Evolutionary conservation across 2,888 invertebrate species (phyloP).

Genomic region (Pristionchus japonicus): DNA sequence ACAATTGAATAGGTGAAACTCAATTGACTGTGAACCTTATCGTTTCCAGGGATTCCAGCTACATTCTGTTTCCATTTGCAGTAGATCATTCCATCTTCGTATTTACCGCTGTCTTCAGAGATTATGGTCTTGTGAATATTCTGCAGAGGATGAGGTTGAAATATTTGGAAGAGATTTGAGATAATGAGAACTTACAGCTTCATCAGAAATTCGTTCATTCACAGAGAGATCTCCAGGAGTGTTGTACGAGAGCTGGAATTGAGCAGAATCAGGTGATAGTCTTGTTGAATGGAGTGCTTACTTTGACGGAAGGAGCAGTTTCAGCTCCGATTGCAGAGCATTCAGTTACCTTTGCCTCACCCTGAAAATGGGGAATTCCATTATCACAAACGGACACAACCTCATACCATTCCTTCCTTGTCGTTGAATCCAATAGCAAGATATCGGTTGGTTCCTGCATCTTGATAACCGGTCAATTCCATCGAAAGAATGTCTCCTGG

Average conservation of each 20-base stretch:
- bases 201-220: background rate
- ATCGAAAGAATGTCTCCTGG: background rate
- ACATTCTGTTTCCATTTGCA: conserved; percentile 39
- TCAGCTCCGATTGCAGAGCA: conserved; percentile 56
- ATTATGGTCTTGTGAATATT: background rate
- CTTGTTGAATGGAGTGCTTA: background rate
- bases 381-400: background rate
- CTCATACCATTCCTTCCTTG: conserved; percentile 10
- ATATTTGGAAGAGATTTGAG: background rate
- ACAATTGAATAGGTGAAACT: background rate
- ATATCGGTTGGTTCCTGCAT: background rate
- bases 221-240: background rate
- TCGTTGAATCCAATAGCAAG: conserved; percentile 4
- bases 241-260: background rate
- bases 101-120: background rate
- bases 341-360: conserved; percentile 51
- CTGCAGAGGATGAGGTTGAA: background rate
- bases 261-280: background rate
- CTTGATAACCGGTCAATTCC: conserved; percentile 21
- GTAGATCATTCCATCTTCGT: conserved; percentile 36
- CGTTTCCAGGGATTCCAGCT: background rate
- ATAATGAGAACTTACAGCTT: background rate
- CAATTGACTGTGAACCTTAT: background rate
- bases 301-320: background rate
- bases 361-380: too few species aligned